phyloP scores from a whole-genome alignment of 2,888 invertebrate species.

The Zonitis immaculata region DNA sequence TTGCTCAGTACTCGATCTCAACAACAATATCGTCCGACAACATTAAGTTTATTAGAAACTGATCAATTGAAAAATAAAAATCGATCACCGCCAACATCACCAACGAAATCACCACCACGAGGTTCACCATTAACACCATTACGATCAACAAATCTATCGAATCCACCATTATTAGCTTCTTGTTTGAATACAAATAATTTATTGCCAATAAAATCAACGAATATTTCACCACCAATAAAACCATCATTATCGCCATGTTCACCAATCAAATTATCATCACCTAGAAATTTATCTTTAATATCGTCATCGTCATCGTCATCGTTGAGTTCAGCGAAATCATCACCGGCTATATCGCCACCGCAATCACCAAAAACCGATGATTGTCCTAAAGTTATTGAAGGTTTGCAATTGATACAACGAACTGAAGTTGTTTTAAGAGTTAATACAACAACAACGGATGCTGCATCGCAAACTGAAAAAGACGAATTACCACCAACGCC shows the following conservation, averaged over 20 bases:
- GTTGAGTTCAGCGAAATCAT: slow-evolving; percentile 33
- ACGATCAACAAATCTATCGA: slow-evolving; percentile 36
- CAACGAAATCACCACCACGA: slow-evolving; percentile 38
- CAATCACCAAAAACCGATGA: slow-evolving; percentile 45
- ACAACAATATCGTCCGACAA: slow-evolving; percentile 37
- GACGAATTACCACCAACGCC: slow-evolving; percentile 47
- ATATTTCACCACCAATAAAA: slow-evolving; percentile 38
- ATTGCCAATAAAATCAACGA: too few species aligned
- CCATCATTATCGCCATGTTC: slow-evolving; percentile 42
- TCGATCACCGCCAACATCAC: slow-evolving; percentile 26
- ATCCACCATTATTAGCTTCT: slow-evolving; percentile 26
- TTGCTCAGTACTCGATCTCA: slow-evolving; percentile 41
- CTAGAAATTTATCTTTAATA: slow-evolving; percentile 35
- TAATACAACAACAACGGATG: slow-evolving; percentile 59
- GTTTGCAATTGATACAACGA: slow-evolving; percentile 57
- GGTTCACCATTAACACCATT: slow-evolving; percentile 40
- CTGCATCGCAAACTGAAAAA: slow-evolving; percentile 49
- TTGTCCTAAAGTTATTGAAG: slow-evolving; percentile 46
- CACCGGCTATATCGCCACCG: slow-evolving; percentile 35
- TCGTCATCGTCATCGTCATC: slow-evolving; percentile 21
- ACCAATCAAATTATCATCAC: slow-evolving; percentile 34
- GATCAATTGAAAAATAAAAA: slow-evolving; percentile 23
- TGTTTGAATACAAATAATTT: slow-evolving; percentile 21
- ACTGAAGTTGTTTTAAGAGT: slow-evolving; percentile 61
- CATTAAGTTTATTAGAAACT: slow-evolving; percentile 34